Percentiles rank a stretch among this genome's conserved stretches.
Conservation (phyloP, 2,797 vertebrate genomes). For the Xenopus petersii region DNA sequence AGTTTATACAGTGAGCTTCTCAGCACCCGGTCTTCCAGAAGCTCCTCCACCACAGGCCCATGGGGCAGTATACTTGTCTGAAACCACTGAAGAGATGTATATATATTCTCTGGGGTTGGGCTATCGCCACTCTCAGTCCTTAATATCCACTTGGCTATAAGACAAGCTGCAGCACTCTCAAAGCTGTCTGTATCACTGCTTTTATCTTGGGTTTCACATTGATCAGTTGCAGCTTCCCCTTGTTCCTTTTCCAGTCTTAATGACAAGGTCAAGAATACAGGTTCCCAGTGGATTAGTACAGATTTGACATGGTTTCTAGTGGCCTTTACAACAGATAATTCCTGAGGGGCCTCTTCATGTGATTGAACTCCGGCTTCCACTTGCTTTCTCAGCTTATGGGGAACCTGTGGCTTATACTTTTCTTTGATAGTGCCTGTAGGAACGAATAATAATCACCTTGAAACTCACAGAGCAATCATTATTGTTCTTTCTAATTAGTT, state of each 20-base stretch:
- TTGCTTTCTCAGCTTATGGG: constrained; percentile 41
- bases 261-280: constrained; percentile 36
- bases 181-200: constrained; percentile 35
- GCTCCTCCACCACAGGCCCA: constrained; percentile 30
- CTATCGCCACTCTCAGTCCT: constrained; percentile 60
- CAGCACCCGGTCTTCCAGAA: constrained; percentile 61
- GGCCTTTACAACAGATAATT: constrained; percentile 55
- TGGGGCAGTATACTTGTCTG: constrained; percentile 57
- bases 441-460: background rate
- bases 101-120: constrained; percentile 53
- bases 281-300: constrained; percentile 77
- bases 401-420: constrained; percentile 58
- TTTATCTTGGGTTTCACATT: background rate
- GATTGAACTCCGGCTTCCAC: constrained; percentile 53
- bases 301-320: constrained; percentile 70
- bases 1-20: constrained; percentile 72
- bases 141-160: constrained; percentile 75
- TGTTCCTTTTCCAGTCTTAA: constrained; percentile 3
- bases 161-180: constrained; percentile 41
- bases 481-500: too few species aligned
- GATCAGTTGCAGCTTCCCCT: background rate
- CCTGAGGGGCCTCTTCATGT: constrained; percentile 31
- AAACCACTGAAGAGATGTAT: constrained; percentile 72
- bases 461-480: too few species aligned
- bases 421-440: constrained; percentile 71